Conservation (phyloP, 2,797 vertebrate species). For the Brotula barbata region DNA sequence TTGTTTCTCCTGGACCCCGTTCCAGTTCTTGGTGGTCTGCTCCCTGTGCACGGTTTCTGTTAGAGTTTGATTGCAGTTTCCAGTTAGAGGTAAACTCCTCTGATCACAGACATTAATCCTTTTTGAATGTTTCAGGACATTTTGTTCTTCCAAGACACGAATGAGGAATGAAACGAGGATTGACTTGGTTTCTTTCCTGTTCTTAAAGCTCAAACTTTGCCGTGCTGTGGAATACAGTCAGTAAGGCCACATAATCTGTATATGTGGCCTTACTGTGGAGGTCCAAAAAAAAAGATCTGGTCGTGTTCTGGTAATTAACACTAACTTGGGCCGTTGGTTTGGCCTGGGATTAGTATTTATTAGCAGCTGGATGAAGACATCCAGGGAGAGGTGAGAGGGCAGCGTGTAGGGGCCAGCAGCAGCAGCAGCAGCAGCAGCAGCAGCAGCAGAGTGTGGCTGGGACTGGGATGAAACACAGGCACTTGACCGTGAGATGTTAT, state of each 20-base stretch:
- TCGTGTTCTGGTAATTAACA: constrained; percentile 15
- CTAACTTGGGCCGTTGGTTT: constrained; percentile 31
- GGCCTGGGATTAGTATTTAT: not conserved
- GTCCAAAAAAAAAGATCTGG: constrained; percentile 40
- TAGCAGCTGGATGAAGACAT: constrained; percentile 4
- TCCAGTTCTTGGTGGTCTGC: constrained; percentile 18
- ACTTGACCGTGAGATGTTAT: constrained; percentile 57
- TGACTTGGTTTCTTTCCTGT: not conserved
- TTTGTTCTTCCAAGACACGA: constrained; percentile 42
- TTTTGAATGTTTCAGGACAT: constrained; percentile 21
- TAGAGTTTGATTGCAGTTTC: constrained; percentile 23
- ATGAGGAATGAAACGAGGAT: no score
- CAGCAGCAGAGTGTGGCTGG: constrained; percentile 31
- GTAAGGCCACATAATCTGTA: no score
- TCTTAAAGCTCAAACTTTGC: constrained; percentile 9
- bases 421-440: no score
- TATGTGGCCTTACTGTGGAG: no score
- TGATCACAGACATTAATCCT: not conserved
- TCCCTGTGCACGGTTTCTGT: not conserved
- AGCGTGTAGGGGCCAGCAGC: constrained; percentile 27
- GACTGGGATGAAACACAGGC: constrained; percentile 35
- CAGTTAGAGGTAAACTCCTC: not conserved
- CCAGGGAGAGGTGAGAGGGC: constrained; percentile 29
- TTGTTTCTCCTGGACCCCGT: constrained; percentile 28
- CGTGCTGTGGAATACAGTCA: constrained; percentile 26